Base-by-base conservation (phyloP, 2,113 vertebrate genomes). In the Myodes glareolus region DNA sequence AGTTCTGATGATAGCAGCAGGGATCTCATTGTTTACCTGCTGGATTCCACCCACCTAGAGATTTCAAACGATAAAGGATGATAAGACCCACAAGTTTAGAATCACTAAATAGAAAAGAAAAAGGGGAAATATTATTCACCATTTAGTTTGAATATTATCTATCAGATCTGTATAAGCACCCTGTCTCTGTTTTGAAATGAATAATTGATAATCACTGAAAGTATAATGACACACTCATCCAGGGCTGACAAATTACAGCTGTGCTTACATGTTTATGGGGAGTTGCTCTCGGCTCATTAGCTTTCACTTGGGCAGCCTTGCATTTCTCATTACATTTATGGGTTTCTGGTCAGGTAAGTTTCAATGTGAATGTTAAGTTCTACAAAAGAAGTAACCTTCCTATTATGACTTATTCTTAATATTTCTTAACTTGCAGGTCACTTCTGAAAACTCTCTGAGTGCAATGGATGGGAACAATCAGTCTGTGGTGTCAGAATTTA, bases 401-500 rank as follows among this genome's bases (percentile, higher is more conserved):
- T 55, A 25, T 45, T 72, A 5, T 65, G 25, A 78, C 11, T 33
- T n/a, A 11, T 55, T 97, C 21, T 36, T 29, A 80, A 63, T 84
- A 4, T 67, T 33, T 70, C 12, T 36, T 94, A 91, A 36, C 85
- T 17, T 90, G 27, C 45, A 94, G 63, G 39, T 80, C 88, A 61
- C n/a, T 95, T 92, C 63, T 67, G 19, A 88, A 31, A 67, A 88
- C n/a, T 61, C 19, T 42, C 23, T 29, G n/a, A 84, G 39, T 63
- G 25, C 67, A 90, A 98, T 98, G 98, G 81, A 84, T 31, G 19
- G 58, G 96, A 61, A 7, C 76, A 98, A 98, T 94, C 39, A 87
- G 11, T 96, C 97, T 14, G 1, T 23, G 1, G 75, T 97, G 13
- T 96, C 95, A 14, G 96, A 98, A 73, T 98, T 98, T 95, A 55